Percentiles rank a stretch among this genome's conserved stretches.
Evolutionary conservation across 2,113 vertebrate genomes (phyloP).

Genomic region (Leiothrix lutea): DNA sequence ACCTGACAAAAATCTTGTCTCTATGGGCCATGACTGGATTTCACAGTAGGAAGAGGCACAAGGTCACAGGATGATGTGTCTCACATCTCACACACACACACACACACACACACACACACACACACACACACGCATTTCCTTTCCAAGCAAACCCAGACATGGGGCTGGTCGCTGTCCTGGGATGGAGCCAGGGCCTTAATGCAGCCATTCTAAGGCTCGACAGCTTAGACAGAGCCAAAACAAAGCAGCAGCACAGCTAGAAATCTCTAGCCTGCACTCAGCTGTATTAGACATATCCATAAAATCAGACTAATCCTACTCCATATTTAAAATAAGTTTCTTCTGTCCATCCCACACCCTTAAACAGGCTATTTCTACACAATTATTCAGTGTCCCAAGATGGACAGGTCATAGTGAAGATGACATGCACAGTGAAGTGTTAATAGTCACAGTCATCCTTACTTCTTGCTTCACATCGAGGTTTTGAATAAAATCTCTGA

Average conservation of each 20-base stretch:
- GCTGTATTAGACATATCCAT: not conserved
- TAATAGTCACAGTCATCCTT: not conserved
- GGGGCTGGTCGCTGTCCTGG: accelerated
- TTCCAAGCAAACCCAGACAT: not conserved
- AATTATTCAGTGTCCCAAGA: not conserved
- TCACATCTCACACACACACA: not conserved
- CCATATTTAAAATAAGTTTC: not conserved
- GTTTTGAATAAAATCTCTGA: not conserved
- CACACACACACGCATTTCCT: accelerated
- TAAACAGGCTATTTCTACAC: not conserved
- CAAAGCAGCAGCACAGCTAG: not conserved
- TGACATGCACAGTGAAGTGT: not conserved
- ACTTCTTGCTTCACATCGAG: not conserved
- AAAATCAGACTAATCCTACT: not conserved
- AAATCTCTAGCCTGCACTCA: not conserved
- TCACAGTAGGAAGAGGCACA: not conserved
- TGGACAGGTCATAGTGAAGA: not conserved
- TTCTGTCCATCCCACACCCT: not conserved
- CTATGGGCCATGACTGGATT: not conserved
- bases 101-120: not conserved
- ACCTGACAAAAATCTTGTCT: not conserved
- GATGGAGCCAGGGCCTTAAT: not conserved
- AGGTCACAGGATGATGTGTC: not conserved
- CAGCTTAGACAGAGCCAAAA: not conserved
- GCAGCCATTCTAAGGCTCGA: not conserved